phyloP scores from a whole-genome alignment of 2,888 invertebrate species.

The Argyresthia albistria region DNA sequence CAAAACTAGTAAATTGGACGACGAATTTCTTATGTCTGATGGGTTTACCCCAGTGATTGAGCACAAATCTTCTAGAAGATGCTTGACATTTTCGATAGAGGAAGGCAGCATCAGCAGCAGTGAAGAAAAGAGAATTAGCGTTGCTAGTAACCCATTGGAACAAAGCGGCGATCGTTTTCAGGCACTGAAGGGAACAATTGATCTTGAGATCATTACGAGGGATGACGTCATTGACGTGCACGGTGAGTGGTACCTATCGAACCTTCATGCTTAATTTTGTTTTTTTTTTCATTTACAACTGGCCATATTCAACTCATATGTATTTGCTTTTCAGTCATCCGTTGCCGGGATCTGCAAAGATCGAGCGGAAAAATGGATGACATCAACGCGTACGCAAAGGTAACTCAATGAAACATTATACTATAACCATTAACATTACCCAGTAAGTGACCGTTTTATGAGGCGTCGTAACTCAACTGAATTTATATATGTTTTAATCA shows the following conservation, averaged over 20 bases:
- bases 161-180: conserved; percentile 45
- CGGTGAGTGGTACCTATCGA: conserved; percentile 75
- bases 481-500: no score
- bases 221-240: conserved; percentile 77
- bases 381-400: conserved; percentile 88
- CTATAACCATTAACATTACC: background rate
- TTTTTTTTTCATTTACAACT: conserved; percentile 7
- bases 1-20: conserved; percentile 65
- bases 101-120: conserved; percentile 62
- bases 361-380: conserved; percentile 74
- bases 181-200: conserved; percentile 70
- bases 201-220: conserved; percentile 73
- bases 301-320: conserved; percentile 6
- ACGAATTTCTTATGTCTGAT: conserved; percentile 48
- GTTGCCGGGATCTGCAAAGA: conserved; percentile 81
- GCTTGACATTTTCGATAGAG: conserved; percentile 73
- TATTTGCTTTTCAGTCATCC: conserved; percentile 75
- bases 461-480: no score
- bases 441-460: background rate
- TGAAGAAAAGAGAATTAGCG: conserved; percentile 67
- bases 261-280: conserved; percentile 14
- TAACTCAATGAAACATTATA: conserved; percentile 37
- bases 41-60: conserved; percentile 58
- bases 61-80: conserved; percentile 65
- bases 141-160: conserved; percentile 58